Evolutionary conservation across 2,888 invertebrate species (phyloP), one percentile per base, ranked within the genome.

Genomic region (Steinernema scapterisci): DNA sequence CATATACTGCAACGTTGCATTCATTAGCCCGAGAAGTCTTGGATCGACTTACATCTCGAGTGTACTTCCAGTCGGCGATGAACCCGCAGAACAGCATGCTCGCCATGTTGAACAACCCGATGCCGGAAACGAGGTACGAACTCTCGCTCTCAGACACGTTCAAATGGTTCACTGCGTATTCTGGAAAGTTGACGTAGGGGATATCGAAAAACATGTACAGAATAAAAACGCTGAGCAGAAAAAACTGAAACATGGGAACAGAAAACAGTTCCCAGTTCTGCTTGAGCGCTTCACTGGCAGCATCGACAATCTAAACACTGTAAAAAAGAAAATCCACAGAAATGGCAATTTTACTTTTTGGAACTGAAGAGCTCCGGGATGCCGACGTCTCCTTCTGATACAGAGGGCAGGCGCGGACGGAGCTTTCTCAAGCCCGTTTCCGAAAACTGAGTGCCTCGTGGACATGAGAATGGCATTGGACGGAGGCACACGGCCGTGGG

Each of bases 161-260:
- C 78, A 91, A 90, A 6, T 74, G 70, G 5, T 77, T 91, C 45
- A 91, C 91, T 90, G 94, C 92, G 88, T 93, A 92, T 85, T 95
- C 95, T 73, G 93, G 93, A 78, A 95, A 90, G 89, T 95, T 96
- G 88, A 96, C 93, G 89, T 97, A 97, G 16, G 82, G 81, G 0
- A 96, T 93, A 86, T 97, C 95, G 79, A 89, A 89, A 93, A 95
- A 95, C 85, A 93, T 92, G 89, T 95, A 96, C 72, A 96, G 91
- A 73, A 95, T 90, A 82, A 95, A 73, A 0, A 77, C 76, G 7
- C 75, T 75, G 6, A 77, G 16, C 2, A 75, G 21, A 19, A 78
- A 48, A 13, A 78, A 75, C 70, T 48, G 75, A 70, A 72, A 63
- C 19, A 25, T 75, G 31, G 38, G 43, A 0, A 38, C 52, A 7